Evolutionary conservation across 2,888 invertebrate genomes (phyloP).

Genomic region (Aquatica leii): DNA sequence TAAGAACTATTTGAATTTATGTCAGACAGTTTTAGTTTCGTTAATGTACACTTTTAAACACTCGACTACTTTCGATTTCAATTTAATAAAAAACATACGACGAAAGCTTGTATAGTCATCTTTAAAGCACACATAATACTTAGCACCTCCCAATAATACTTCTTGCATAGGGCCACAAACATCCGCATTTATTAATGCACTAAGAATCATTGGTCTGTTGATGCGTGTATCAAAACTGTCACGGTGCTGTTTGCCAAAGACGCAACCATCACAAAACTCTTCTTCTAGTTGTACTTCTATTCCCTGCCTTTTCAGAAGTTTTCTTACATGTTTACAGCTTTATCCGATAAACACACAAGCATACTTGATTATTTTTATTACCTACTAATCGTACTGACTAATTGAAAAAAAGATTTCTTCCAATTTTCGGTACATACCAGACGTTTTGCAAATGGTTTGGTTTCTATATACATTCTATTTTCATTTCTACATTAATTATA

Average conservation of each 20-base stretch:
- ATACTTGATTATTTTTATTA: no score
- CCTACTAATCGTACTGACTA: neutral
- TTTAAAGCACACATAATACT: no score
- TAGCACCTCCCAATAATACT: constrained; percentile 29
- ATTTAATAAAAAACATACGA: no score
- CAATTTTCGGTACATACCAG: no score
- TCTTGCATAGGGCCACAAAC: constrained; percentile 35
- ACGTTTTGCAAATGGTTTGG: constrained; percentile 2
- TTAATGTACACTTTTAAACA: no score
- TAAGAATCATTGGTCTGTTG: neutral
- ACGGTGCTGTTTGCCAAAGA: neutral
- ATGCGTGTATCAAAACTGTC: neutral
- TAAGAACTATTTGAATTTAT: constrained; percentile 16
- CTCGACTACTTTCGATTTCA: no score
- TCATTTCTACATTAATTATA: constrained; percentile 8
- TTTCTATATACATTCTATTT: neutral
- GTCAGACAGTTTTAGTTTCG: constrained; percentile 23
- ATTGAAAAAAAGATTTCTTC: constrained; percentile 9
- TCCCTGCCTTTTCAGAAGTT: neutral
- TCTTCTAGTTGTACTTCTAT: no score
- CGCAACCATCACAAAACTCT: neutral
- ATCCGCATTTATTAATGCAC: no score
- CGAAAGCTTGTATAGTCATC: constrained; percentile 38
- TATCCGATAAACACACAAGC: neutral
- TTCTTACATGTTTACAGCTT: neutral